Base-by-base conservation (phyloP, 2,888 invertebrate species). In the Neocrepidodera transversa region DNA sequence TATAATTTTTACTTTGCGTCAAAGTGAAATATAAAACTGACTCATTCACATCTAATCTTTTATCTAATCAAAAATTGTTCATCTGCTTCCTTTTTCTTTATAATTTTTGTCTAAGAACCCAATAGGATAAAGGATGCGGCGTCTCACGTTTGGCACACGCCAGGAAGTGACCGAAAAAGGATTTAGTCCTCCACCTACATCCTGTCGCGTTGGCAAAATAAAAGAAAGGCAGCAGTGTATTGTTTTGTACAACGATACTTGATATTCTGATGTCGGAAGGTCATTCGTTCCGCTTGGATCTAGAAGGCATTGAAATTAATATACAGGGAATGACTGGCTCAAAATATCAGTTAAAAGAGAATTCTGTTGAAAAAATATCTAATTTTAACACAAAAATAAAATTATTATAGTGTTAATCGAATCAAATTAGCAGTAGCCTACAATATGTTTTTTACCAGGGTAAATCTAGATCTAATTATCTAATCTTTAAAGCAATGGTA, bases 111-210 rank as follows among this genome's bases (percentile, higher is more conserved):
- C 20, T 55, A 32, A 48, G 28, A 45, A 14, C 35, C 23, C 13
- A 23, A 32, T 17, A 20, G 42, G 13, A 18, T 11, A 43, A 11
- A 30, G 18, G 50, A 30, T 32, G 28, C 42, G 32, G 32, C 55
- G 40, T 43, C 42, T 43, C 53, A 53, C 48, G 52, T 58, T 45
- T 14, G 45, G 54, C 54, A 54, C 54, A 45, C 54, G 54, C 45
- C 54, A 54, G 54, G 54, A 54, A 54, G 54, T 47, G 45, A 5
- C 45, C 36, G 26, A 45, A 47, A 54, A 54, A 45, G 54, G 54
- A 54, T 54, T 47, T 47, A 26, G 3, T 23, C 20, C 20, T 6
- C 45, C 45, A 13, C 45, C 45, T 45, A 45, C 45, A 26, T 45
- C 45, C 45, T 45, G 45, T 45, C 42, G 26, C 28, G 45, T 45